Conservation (phyloP, 1,140 invertebrate species). For the Drosophila kurseongensis region DNA sequence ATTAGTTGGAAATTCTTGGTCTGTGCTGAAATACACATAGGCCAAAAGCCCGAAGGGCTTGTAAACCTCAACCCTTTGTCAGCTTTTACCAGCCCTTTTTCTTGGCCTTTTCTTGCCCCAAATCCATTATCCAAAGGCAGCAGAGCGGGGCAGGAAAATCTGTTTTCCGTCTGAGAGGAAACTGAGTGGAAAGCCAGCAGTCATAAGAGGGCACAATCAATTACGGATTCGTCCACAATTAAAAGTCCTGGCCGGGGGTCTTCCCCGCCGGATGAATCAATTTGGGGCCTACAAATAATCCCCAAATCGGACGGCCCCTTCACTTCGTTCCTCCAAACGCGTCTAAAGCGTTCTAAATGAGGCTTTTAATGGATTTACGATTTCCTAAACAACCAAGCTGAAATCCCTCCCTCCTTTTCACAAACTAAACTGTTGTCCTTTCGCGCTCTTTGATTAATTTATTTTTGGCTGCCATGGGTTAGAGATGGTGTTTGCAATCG, state of each 20-base stretch:
- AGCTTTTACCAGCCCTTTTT: conserved; percentile 10
- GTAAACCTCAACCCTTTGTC: conserved; percentile 21
- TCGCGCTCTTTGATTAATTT: conserved; percentile 76
- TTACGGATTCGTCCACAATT: conserved; percentile 52
- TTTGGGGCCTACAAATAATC: conserved; percentile 57
- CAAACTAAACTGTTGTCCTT: conserved; percentile 55
- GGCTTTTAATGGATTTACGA: conserved; percentile 80
- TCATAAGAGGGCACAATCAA: conserved; percentile 52
- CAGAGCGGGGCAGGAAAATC: conserved; percentile 28
- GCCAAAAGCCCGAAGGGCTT: conserved; percentile 10
- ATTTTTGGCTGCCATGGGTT: conserved; percentile 45
- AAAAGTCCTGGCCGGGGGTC: conserved; percentile 29
- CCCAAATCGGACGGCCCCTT: conserved; percentile 4
- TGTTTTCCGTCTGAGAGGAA: conserved; percentile 28
- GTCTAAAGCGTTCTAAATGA: conserved; percentile 78
- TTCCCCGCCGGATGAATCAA: conserved; percentile 21
- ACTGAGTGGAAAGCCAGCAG: conserved; percentile 48
- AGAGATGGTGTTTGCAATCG: not conserved
- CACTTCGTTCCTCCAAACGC: conserved; percentile 41
- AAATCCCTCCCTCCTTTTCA: not conserved
- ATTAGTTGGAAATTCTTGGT: conserved; percentile 11
- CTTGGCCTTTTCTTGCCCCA: conserved; percentile 33
- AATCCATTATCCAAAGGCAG: conserved; percentile 22
- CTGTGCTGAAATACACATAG: conserved; percentile 27
- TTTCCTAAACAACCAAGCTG: conserved; percentile 45